phyloP scores from a whole-genome alignment of 2,888 invertebrate species.

The Erpobdella octoculata region DNA sequence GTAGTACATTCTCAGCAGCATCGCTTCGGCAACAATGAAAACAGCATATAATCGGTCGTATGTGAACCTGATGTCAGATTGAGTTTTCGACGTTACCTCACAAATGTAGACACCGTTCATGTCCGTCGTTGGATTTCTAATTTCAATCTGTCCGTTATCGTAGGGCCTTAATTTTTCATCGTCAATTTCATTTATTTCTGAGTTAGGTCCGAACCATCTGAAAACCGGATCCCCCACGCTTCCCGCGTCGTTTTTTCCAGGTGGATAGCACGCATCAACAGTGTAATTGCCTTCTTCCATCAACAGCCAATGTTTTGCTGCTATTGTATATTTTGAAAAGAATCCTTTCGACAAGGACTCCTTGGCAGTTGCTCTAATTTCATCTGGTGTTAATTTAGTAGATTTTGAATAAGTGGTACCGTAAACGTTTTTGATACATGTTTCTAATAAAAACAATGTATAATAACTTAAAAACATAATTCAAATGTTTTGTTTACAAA shows the following conservation, averaged over 20 bases:
- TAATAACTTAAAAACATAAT: too few species aligned
- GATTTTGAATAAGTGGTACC: too few species aligned
- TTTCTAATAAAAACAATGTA: too few species aligned
- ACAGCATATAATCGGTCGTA: constrained; percentile 11
- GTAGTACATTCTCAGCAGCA: background rate
- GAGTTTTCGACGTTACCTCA: background rate
- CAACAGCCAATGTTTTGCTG: background rate
- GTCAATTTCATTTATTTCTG: constrained; percentile 4
- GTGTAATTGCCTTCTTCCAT: constrained; percentile 17
- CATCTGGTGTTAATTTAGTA: too few species aligned
- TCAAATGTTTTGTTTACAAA: too few species aligned
- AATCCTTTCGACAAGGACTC: background rate
- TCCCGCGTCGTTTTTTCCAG: background rate
- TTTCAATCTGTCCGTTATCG: constrained; percentile 17
- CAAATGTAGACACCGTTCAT: constrained; percentile 17
- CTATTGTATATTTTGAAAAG: background rate
- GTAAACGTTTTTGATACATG: too few species aligned
- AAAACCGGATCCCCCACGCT: background rate
- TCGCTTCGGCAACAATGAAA: background rate
- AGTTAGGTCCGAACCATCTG: constrained; percentile 25
- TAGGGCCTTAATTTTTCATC: background rate
- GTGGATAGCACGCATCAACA: background rate
- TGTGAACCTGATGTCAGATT: background rate
- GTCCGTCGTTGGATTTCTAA: background rate
- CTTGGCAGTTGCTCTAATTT: background rate